Evolutionary conservation across 2,888 invertebrate species (phyloP), one percentile per base, ranked within the genome.

Genomic region (Lamellibrachia columna): DNA sequence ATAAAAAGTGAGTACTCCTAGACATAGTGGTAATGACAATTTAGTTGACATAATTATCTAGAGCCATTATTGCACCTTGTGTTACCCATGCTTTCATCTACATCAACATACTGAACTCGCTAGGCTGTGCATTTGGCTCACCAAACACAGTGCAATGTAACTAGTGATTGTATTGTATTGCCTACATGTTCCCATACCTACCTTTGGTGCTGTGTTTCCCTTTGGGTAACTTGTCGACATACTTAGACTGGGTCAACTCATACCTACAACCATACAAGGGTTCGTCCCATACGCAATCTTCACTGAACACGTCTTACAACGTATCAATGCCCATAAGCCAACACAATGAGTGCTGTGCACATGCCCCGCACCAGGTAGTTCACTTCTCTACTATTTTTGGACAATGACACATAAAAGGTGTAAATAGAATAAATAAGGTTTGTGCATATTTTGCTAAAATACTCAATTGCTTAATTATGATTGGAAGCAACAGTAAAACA

Each of bases 121-220:
- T 15, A 3, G n/a, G 0, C 75, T 75, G 75, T 75, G 75, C 15
- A 0, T 4, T 22, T n/a, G 40, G 40, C 1, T 40, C 15, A 22
- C 75, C 28, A 91, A 91, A 52, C 53, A 92, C 28, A 58, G 90
- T 9, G 9, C 60, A 40, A 60, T 52, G 11, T 60, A 92, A 75
- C 53, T 11, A 52, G 40, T 52, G 15, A 6, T n/a, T 75, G 22
- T 75, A 60, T 53, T 60, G 8, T 58, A n/a, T 58, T 11, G 40
- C 40, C 22, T 11, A 60, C 91, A 28, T 52, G n/a, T 52, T 28
- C 52, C 90, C 4, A 90, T 60, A 90, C 55, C 93, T 95, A 96
- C 99, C 99, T 97, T 98, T 98, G 91, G 98, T 98, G 94, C 99
- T 99, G 96, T 99, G 98, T 95, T 97, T 98, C 93, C 98, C 98